Percentiles rank a stretch among this genome's conserved stretches.
Conservation (phyloP, 2,797 vertebrate genomes). For the Chrysocyon brachyurus region DNA sequence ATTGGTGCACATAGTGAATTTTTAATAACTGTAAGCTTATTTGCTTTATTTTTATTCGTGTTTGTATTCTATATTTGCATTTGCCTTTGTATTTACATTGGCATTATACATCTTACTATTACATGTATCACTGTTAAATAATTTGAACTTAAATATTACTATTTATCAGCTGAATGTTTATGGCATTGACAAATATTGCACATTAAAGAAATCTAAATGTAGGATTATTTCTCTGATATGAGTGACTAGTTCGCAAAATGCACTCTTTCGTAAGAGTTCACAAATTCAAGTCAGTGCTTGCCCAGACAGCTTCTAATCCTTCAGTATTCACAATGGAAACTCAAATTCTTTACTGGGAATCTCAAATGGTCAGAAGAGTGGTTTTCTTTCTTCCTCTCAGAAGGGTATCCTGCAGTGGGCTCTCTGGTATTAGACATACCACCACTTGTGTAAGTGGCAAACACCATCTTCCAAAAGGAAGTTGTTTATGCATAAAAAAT, state of each 20-base stretch:
- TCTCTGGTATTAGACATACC: background rate
- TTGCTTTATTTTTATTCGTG: background rate
- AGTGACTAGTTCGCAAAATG: background rate
- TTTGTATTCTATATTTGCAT: background rate
- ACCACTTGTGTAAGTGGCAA: background rate
- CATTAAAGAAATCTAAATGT: background rate
- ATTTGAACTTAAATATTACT: slow-evolving; percentile 16
- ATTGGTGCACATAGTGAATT: fast-evolving
- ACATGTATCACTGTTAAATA: background rate
- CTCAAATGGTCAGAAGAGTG: background rate
- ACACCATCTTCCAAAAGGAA: background rate
- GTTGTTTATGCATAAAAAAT: background rate
- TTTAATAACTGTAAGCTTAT: background rate
- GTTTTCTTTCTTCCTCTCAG: too few species aligned
- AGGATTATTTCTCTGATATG: background rate
- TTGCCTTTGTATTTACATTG: background rate
- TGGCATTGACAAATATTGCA: background rate
- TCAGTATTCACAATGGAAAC: background rate
- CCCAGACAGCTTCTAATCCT: background rate
- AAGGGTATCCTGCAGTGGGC: fast-evolving
- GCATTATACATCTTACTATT: background rate
- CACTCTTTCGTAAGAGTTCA: background rate
- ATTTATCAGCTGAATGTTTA: background rate
- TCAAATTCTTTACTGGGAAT: background rate
- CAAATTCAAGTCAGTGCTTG: background rate